These are phyloP conservation scores for Hippocampus barbouri DNA, from an alignment of 2,113 vertebrate genomes.

Conservation along the genomic window DNA sequence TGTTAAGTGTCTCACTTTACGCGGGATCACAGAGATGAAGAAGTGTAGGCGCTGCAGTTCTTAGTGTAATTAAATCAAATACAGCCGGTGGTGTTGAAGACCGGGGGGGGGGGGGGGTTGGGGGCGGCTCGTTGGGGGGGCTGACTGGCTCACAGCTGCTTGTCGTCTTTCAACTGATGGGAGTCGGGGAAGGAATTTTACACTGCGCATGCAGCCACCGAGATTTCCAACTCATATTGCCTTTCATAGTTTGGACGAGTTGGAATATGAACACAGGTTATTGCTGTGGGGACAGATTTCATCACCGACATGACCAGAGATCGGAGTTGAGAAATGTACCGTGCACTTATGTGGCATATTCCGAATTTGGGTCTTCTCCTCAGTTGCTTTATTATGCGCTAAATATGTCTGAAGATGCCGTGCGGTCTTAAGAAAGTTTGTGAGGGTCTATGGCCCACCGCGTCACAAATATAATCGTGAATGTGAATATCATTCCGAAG, in stretches of 20 bases:
- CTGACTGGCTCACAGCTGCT: slow-evolving; percentile 14
- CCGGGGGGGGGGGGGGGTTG: not conserved
- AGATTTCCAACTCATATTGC: not conserved
- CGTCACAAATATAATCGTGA: too few relatives aligned
- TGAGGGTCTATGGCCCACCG: too few relatives aligned
- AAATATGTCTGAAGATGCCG: not conserved
- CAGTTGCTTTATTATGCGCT: too few relatives aligned
- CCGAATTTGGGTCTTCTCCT: not conserved
- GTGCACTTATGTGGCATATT: not conserved
- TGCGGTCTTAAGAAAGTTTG: too few relatives aligned
- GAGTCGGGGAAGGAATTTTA: slow-evolving; percentile 1
- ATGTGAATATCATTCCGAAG: too few relatives aligned
- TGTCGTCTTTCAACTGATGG: slow-evolving; percentile 9
- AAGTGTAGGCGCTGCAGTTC: slow-evolving; percentile 39
- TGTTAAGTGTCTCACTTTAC: slow-evolving; percentile 44
- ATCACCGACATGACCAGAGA: not conserved
- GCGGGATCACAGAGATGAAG: slow-evolving; percentile 42
- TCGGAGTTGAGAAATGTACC: not conserved
- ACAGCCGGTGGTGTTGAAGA: slow-evolving; percentile 26
- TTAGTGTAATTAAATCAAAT: slow-evolving; percentile 43
- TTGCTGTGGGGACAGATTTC: not conserved
- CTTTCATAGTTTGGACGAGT: slow-evolving; percentile 1
- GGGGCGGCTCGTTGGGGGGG: not conserved
- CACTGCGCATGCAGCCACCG: not conserved
- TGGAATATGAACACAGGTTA: not conserved